Evolutionary conservation across 2,888 invertebrate genomes (phyloP), one percentile per base, ranked within the genome.

Genomic region (Salpingus planirostris): DNA sequence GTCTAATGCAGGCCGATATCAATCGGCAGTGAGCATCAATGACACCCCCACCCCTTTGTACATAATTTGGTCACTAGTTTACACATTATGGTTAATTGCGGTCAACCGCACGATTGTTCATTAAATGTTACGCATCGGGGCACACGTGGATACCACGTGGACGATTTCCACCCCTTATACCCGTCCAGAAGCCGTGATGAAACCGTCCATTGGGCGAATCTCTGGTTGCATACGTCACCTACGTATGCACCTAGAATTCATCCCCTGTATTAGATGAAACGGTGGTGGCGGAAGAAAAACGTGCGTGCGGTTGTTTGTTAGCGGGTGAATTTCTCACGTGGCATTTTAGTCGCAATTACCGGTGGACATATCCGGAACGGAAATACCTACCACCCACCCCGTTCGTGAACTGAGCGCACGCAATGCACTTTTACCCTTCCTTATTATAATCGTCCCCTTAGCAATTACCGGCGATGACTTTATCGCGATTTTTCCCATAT

Each of bases 1-100:
- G n/a, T n/a, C n/a, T n/a, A n/a, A n/a, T n/a, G n/a, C n/a, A n/a
- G 32, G 43, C 47, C 49, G 57, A 58, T 61, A 62, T 62, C 60
- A 61, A 62, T 62, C 59, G 62, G 52, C 54, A 46, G 32, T 47
- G 46, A 54, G 56, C 60, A 59, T 61, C 60, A 60, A 61, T 61
- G 60, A 58, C 59, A 49, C 53, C 58, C 47, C 46, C 56, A 50
- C 50, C 47, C 46, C 51, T 47, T 34, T 57, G 59, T 60, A 63
- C 62, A 64, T 64, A 64, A 64, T 65, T 65, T 64, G 64, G 64
- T 62, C 63, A 64, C 58, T 62, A 64, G 64, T 62, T 64, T 64
- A 64, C 65, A 64, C 65, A 64, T 65, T 65, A 64, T 63, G 62
- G 63, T 60, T 64, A 64, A 65, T 65, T 65, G 65, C 60, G 64